Evolutionary conservation across 2,888 invertebrate species (phyloP).

Genomic region (Drosophila mettleri): DNA sequence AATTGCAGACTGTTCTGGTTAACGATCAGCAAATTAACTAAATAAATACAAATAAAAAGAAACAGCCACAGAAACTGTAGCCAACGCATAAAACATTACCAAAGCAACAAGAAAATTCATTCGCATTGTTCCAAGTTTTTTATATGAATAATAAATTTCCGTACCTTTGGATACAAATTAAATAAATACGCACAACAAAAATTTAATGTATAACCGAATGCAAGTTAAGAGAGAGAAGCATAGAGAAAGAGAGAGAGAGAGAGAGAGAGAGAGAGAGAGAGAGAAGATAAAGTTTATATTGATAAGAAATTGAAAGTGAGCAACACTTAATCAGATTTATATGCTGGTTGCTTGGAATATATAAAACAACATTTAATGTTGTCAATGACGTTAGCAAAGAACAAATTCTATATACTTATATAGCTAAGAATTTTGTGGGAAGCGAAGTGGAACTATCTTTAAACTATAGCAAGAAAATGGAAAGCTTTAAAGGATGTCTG

Average conservation of each 20-base stretch:
- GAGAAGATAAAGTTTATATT: conserved; percentile 13
- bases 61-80: conserved; percentile 56
- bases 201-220: conserved; percentile 52
- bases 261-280: not conserved
- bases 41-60: conserved; percentile 38
- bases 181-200: conserved; percentile 66
- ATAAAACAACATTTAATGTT: conserved; percentile 50
- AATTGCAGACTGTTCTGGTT: conserved; percentile 17
- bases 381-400: conserved; percentile 22
- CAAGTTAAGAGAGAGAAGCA: conserved; percentile 8
- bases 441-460: conserved; percentile 34
- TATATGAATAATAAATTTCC: conserved; percentile 53
- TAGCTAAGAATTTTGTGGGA: conserved; percentile 30
- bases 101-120: conserved; percentile 33
- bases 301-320: conserved; percentile 28
- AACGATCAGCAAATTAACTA: conserved; percentile 36
- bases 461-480: conserved; percentile 47
- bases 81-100: conserved; percentile 53
- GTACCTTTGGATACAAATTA: conserved; percentile 67
- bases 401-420: conserved; percentile 17
- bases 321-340: conserved; percentile 28
- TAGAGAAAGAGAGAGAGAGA: too few relatives aligned
- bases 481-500: conserved; percentile 72
- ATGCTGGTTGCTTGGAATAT: conserved; percentile 34
- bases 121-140: conserved; percentile 73